phyloP scores from a whole-genome alignment of 2,113 vertebrate species.

The Sebastes schlegelii region DNA sequence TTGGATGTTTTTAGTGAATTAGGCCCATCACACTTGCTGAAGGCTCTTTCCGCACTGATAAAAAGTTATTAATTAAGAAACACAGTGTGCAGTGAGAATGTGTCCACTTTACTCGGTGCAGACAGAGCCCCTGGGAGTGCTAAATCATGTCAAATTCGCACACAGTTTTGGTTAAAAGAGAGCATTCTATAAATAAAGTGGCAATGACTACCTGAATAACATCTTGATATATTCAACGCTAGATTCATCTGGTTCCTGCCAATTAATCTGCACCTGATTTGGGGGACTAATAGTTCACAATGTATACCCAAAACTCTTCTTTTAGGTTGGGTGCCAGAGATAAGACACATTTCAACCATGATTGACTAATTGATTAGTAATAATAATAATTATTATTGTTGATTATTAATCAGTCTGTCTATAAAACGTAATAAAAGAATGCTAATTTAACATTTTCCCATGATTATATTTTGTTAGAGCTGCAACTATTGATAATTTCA shows the following conservation, averaged over 20 bases:
- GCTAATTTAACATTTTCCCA: neutral
- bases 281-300: neutral
- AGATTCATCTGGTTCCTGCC: slow-evolving; percentile 1
- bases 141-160: slow-evolving; percentile 31
- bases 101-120: neutral
- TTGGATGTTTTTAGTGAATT: slow-evolving; percentile 31
- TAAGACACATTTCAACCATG: neutral
- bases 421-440: neutral
- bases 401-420: neutral
- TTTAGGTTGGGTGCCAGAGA: neutral
- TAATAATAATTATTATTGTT: neutral
- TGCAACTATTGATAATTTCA: neutral
- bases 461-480: neutral
- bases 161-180: slow-evolving; percentile 2
- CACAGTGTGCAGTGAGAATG: slow-evolving; percentile 10
- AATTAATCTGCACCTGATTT: neutral
- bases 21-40: slow-evolving; percentile 21
- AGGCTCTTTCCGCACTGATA: slow-evolving; percentile 34
- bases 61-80: slow-evolving; percentile 52
- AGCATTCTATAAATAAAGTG: slow-evolving; percentile 3
- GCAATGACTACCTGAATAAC: slow-evolving; percentile 6
- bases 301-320: neutral
- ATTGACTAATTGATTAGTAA: neutral
- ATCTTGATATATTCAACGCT: slow-evolving; percentile 4
- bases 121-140: slow-evolving; percentile 9